phyloP scores from a whole-genome alignment of 2,113 vertebrate species.

The Eidolon helvum region DNA sequence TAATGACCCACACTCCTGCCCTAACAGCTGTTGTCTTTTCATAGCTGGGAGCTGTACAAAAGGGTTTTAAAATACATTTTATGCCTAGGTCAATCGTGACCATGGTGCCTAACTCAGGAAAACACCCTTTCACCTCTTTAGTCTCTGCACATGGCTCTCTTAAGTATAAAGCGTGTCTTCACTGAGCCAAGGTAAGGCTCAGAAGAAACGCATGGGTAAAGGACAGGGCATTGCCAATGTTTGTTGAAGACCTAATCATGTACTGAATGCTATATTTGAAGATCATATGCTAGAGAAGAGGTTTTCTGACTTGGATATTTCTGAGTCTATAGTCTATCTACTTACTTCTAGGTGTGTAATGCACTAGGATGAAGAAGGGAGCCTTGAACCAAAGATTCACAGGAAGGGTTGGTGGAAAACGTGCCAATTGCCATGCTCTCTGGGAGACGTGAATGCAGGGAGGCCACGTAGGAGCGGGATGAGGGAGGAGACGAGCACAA shows the following conservation, averaged over 20 bases:
- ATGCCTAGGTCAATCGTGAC: background rate
- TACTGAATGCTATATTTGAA: background rate
- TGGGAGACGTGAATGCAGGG: background rate
- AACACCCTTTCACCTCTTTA: background rate
- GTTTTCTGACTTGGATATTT: background rate
- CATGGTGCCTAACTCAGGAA: background rate
- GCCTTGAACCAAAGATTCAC: background rate
- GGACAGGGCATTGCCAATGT: background rate
- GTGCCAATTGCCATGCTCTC: background rate
- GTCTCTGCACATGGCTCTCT: background rate
- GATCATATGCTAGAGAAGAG: background rate
- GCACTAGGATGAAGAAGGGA: background rate
- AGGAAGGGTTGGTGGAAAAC: background rate
- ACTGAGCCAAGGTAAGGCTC: background rate
- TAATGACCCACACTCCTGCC: background rate
- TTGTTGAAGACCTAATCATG: background rate
- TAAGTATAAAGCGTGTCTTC: background rate
- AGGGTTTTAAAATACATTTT: background rate
- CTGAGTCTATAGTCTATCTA: background rate
- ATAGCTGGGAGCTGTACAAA: background rate
- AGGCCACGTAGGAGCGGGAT: background rate
- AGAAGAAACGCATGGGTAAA: background rate
- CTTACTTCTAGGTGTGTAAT: background rate
- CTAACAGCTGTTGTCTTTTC: background rate
- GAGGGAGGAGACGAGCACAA: background rate